phyloP scores from a whole-genome alignment of 2,113 vertebrate species.

The Scomber scombrus region DNA sequence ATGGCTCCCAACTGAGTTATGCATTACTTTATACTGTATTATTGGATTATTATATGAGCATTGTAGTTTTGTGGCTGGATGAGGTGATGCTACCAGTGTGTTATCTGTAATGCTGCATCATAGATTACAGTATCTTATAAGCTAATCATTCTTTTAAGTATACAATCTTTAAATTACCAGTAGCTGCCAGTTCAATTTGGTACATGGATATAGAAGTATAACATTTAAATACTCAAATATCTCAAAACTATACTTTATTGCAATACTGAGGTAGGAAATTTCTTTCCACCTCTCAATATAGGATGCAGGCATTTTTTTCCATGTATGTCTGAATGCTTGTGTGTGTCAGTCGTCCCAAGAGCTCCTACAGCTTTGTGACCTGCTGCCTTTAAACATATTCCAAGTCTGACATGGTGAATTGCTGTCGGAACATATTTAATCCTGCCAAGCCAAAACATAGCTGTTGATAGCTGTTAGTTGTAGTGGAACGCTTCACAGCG shows the following conservation, averaged over 20 bases:
- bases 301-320: neutral
- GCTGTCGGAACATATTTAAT: slow-evolving; percentile 37
- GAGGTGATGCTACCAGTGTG: neutral
- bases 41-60: neutral
- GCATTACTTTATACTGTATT: too few species aligned
- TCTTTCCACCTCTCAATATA: neutral
- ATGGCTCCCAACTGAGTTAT: too few species aligned
- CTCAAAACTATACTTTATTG: too few species aligned
- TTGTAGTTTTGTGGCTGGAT: neutral
- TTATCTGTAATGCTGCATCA: neutral
- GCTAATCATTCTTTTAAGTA: neutral
- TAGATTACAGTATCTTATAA: neutral
- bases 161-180: neutral
- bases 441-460: slow-evolving; percentile 39
- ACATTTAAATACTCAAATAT: neutral
- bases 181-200: neutral
- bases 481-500: slow-evolving; percentile 57
- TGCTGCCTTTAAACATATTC: slow-evolving; percentile 42
- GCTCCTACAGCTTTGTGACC: slow-evolving; percentile 37
- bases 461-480: slow-evolving; percentile 60
- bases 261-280: neutral
- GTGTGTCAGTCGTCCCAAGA: neutral
- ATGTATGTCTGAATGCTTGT: neutral
- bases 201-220: neutral
- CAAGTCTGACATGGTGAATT: slow-evolving; percentile 49